phyloP scores from a whole-genome alignment of 2,113 vertebrate genomes.

The Ammodytes dubius region DNA sequence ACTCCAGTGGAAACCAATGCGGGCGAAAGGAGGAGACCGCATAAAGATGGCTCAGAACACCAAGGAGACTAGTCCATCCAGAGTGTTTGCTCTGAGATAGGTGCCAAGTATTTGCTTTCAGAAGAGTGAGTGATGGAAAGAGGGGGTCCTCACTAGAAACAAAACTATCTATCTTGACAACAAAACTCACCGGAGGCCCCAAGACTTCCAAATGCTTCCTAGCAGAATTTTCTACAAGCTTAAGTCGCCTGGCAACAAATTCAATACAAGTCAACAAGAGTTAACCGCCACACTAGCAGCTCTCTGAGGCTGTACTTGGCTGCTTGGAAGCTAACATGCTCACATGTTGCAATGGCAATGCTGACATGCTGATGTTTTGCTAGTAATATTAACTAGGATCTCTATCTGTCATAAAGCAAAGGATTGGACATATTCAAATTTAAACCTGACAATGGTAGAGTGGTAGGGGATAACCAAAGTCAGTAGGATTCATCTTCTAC shows the following conservation, averaged over 20 bases:
- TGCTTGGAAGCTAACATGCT: neutral
- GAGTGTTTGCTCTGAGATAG: conserved; percentile 59
- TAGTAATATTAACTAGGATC: neutral
- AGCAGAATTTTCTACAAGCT: conserved; percentile 18
- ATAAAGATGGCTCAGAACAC: conserved; percentile 56
- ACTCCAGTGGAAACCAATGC: conserved; percentile 65
- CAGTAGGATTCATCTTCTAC: neutral
- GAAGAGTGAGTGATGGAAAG: conserved; percentile 48
- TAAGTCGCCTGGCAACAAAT: conserved; percentile 57
- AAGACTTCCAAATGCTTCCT: neutral
- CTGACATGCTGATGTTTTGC: neutral
- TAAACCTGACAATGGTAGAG: neutral
- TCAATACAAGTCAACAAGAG: conserved; percentile 36
- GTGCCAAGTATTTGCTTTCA: conserved; percentile 57
- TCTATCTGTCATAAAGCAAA: neutral
- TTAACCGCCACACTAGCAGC: neutral
- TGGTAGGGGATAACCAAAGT: neutral
- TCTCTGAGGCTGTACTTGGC: neutral
- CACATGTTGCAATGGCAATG: neutral
- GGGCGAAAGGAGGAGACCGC: conserved; percentile 39
- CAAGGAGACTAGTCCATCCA: conserved; percentile 53
- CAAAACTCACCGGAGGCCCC: conserved; percentile 19
- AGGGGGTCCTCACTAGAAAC: conserved; percentile 37
- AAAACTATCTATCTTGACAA: conserved; percentile 46
- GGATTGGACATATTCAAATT: neutral